These are phyloP conservation scores for Chlamydotis undulata DNA, from an alignment of 2,113 vertebrate species.

Conservation along the genomic window DNA sequence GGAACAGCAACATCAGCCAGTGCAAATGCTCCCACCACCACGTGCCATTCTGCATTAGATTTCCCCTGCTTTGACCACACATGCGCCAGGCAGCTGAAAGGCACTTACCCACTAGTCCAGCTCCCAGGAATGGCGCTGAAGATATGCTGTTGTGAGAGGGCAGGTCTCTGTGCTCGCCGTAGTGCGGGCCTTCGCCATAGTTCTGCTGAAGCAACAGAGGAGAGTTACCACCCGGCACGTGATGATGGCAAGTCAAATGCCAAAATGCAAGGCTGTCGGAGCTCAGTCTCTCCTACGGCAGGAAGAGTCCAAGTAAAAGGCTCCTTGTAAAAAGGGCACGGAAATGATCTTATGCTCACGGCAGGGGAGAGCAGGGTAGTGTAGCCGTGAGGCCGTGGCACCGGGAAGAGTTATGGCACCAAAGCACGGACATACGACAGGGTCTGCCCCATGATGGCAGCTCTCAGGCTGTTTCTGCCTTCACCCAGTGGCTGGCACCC, in stretches of 20 bases:
- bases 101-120: constrained; percentile 88
- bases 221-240: fast-evolving
- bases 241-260: fast-evolving
- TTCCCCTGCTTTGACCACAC: neutral
- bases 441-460: neutral
- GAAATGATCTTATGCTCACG: neutral
- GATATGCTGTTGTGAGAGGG: constrained; percentile 75
- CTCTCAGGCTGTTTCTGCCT: neutral
- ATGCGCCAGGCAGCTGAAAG: neutral
- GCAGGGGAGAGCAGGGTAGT: neutral
- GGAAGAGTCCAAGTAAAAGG: neutral
- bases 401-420: neutral
- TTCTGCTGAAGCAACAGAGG: constrained; percentile 67
- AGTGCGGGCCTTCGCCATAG: constrained; percentile 89
- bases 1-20: fast-evolving
- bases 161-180: constrained; percentile 86
- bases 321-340: neutral
- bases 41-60: fast-evolving
- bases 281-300: neutral
- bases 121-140: constrained; percentile 88
- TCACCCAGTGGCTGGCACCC: neutral
- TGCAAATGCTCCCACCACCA: fast-evolving
- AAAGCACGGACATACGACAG: neutral
- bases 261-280: fast-evolving
- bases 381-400: fast-evolving